Base-by-base conservation (phyloP, 2,113 vertebrate genomes). In the Cacatua alba region DNA sequence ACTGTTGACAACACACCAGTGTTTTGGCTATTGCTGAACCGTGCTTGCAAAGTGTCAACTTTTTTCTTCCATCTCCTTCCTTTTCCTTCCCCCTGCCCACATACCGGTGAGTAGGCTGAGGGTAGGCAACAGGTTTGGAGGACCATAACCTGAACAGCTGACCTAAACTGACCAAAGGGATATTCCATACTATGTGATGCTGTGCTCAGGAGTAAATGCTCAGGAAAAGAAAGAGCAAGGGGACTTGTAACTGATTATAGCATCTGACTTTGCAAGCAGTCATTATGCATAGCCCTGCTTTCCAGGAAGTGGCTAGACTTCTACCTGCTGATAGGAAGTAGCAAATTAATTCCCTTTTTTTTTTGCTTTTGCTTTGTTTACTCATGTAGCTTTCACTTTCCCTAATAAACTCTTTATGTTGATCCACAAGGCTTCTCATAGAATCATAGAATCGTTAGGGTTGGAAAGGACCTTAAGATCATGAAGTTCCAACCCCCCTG, bases 281-380 rank as follows among this genome's bases (percentile, higher is more conserved):
- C 6, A 1, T 39, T 81, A 55, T 17, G 13, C 16, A 6, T 25
- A 16, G 16, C 11, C 8, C 13, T 79, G 13, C 9, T 82, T 70
- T 82, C 39, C 46, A 75, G 35, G 14, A 62, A 55, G 33, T 9
- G 5, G 23, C n/a, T 29, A 17, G 44, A 55, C 44, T 63, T 68
- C 31, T 76, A 13, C 11, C 2, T 53, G 6, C 43, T 64, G 35
- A 74, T 74, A 11, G 20, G 15, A 53, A 63, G 17, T 8, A 52
- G 6, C 37, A 11, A 70, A 68, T 13, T 0, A 64, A 48, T 48
- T 39, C 7, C 6, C 0, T 39, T 6, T 46, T 35, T 52, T 16
- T 13, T 24, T 35, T 29, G 41, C 33, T 33, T 55, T 55, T 4
- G 1, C 2, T 59, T 69, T 52, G 12, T 26, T 88, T 88, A 39